Evolutionary conservation across 2,797 vertebrate genomes (phyloP).

Genomic region (Platalea minor): DNA sequence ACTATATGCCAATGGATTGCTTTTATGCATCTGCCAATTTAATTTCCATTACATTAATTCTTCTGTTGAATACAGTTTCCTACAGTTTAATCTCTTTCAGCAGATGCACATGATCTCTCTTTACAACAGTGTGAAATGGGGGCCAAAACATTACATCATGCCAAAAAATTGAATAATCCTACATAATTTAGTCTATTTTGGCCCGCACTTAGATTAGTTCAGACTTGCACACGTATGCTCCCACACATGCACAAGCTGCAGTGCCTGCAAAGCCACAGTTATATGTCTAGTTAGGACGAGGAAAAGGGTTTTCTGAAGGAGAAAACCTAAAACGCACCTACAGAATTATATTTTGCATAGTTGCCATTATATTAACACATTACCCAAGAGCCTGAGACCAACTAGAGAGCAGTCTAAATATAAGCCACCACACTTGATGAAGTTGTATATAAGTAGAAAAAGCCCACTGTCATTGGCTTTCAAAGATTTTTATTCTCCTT

Average conservation of each 20-base stretch:
- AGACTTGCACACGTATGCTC: background rate
- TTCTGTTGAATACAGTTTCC: background rate
- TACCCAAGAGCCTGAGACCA: background rate
- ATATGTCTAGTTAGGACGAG: background rate
- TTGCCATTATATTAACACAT: background rate
- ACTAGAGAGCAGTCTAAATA: background rate
- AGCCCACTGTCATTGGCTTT: background rate
- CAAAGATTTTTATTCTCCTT: background rate
- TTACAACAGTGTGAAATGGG: background rate
- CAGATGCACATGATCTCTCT: background rate
- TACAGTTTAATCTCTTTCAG: background rate
- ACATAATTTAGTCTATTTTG: background rate
- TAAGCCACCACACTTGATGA: background rate
- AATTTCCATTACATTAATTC: background rate
- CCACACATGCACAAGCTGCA: background rate
- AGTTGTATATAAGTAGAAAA: background rate
- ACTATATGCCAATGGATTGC: background rate
- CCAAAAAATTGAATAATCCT: background rate
- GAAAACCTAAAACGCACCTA: background rate
- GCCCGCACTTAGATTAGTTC: background rate
- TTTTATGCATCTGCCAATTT: background rate
- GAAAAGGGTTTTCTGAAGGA: background rate
- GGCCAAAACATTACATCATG: background rate
- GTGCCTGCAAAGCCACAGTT: background rate
- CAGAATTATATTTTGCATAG: background rate